Evolutionary conservation across 2,797 vertebrate species (phyloP), one percentile per base, ranked within the genome.

Genomic region (Acanthurus lineatus): DNA sequence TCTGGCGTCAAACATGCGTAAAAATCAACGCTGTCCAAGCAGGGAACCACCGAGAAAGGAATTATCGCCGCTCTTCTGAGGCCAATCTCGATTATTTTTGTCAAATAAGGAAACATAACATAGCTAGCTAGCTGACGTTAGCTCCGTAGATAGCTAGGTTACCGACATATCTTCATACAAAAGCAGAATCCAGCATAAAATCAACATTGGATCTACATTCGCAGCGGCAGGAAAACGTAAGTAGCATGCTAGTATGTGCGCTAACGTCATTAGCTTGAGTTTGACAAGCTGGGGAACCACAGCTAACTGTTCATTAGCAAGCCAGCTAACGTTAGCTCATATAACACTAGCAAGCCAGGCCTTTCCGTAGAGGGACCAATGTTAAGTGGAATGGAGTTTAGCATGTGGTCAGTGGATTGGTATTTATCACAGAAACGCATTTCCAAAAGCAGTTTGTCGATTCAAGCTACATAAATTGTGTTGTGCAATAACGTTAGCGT

Each of bases 41-140:
- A 94, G 94, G 94, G 94, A 94, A 94, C 92, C 92, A 76, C 94
- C 93, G 94, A 94, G 91, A 93, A 91, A 94, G 93, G 95, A 96
- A 91, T 95, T 95, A 94, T 93, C 94, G 90, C 92, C 91, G 89
- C 91, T 94, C 89, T 88, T 94, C 93, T 95, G 92, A 94, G 91
- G 92, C 95, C 91, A 94, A 92, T 93, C 91, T 90, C 92, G 80
- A 89, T 90, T 92, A 86, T 92, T 90, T 91, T 91, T 88, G 76
- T 93, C 87, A 90, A 93, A 93, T 92, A 92, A 92, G 92, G 91
- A 93, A 89, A 90, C 90, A 88, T 77, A 91, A 86, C 84, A 82
- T 71, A 84, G 90, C 89, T 90, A 91, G 88, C 82, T 76, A 75
- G 92, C 92, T 89, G 88, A 86, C 91, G 76, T 90, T 88, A 91